These are phyloP conservation scores for Tillus elongatus DNA, from an alignment of 2,888 invertebrate genomes.

Conservation along the genomic window DNA sequence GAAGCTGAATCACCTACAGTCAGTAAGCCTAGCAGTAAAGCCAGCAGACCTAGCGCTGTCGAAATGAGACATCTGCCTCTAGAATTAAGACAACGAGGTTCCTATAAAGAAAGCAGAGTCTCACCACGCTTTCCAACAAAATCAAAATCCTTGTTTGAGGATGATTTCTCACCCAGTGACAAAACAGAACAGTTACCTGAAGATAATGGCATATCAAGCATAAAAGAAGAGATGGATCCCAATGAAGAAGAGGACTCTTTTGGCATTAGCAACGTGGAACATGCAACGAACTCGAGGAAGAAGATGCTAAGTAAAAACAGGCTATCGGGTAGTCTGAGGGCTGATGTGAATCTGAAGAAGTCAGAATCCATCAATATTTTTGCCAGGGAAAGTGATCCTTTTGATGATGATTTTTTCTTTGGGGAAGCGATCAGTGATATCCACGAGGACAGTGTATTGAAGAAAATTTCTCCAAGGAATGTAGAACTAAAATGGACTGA, in stretches of 20 bases:
- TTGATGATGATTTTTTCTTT: conserved; percentile 79
- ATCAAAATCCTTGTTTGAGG: conserved; percentile 44
- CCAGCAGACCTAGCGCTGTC: conserved; percentile 8
- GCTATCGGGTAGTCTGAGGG: conserved; percentile 23
- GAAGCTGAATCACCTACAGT: conserved; percentile 31
- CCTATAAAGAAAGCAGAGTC: conserved; percentile 23
- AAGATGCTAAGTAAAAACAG: conserved; percentile 31
- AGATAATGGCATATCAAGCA: conserved; percentile 33
- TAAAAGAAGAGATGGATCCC: conserved; percentile 35
- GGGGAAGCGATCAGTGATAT: conserved; percentile 25
- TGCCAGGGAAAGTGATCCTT: conserved; percentile 76
- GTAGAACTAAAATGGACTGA: conserved; percentile 43
- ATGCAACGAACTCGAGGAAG: conserved; percentile 27
- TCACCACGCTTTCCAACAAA: conserved; percentile 25
- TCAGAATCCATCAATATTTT: conserved; percentile 88
- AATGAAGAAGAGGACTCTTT: conserved; percentile 32
- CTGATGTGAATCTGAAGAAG: conserved; percentile 65
- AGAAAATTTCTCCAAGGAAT: conserved; percentile 22
- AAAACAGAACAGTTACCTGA: conserved; percentile 25
- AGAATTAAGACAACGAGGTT: conserved; percentile 19
- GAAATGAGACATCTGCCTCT: conserved; percentile 5
- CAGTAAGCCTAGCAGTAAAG: conserved; percentile 17
- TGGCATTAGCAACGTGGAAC: conserved; percentile 24
- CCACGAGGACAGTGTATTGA: conserved; percentile 6
- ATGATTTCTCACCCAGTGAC: conserved; percentile 48